Conservation (phyloP, 2,888 invertebrate genomes). For the Myopa tessellatipennis region DNA sequence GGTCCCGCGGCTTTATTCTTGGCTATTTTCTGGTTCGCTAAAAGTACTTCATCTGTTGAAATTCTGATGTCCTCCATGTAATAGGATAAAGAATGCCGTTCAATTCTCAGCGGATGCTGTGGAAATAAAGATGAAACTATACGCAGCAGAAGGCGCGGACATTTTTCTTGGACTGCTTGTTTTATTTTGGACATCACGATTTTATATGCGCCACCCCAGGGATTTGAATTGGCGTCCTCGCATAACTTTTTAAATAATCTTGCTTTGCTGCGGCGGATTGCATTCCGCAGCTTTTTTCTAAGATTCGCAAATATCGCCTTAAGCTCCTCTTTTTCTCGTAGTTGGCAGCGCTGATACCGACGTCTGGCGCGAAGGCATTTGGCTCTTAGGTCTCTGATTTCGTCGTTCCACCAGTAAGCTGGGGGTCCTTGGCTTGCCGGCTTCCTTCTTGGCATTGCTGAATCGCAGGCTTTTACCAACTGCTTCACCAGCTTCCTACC, state of each 20-base stretch:
- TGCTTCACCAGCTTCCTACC: neutral
- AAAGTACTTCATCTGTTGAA: neutral
- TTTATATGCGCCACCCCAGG: neutral
- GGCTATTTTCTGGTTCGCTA: neutral
- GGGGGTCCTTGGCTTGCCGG: neutral
- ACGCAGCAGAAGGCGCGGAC: no score
- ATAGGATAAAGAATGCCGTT: no score
- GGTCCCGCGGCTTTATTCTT: neutral
- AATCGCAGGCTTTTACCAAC: neutral
- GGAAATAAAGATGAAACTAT: no score
- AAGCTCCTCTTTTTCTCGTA: neutral
- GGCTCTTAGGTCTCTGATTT: neutral
- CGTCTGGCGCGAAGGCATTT: neutral
- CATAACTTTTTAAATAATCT: neutral
- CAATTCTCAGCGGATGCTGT: neutral
- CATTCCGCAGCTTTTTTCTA: neutral
- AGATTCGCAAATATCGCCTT: neutral
- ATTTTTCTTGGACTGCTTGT: neutral
- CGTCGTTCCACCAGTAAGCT: neutral
- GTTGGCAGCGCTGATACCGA: neutral
- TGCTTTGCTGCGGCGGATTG: neutral
- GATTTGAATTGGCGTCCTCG: neutral
- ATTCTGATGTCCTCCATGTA: no score
- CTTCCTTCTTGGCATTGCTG: neutral
- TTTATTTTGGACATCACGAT: neutral